Evolutionary conservation across 2,888 invertebrate genomes (phyloP), one percentile per base, ranked within the genome.

Genomic region (Zaprionus bogoriensis): DNA sequence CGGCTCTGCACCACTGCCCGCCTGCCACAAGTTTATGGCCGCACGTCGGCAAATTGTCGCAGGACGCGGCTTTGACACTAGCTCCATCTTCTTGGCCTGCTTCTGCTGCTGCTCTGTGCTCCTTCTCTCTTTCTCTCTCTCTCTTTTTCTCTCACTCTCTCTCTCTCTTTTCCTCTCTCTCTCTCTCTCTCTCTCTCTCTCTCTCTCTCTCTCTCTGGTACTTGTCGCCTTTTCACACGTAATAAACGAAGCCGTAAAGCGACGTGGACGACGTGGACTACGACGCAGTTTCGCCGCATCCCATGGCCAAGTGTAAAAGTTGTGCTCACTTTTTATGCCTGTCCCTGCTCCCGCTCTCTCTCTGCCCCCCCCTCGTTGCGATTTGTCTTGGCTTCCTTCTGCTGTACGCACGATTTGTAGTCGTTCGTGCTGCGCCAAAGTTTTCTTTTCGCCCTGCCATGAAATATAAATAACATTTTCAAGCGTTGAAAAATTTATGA

Each of bases 381-480:
- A 71, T 71, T 71, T 71, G 71, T 71, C 71, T 71, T 64, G 48
- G 61, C 78, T 47, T 57, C 66, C 55, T 62, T 44, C 47, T 61
- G 77, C 60, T 52, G 76, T 81, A 80, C 80, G 80, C 80, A 80
- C 83, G 84, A 83, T 80, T 82, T 82, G 83, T 83, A 80, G 83
- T 71, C 79, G 82, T 83, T 79, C 83, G 80, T 82, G 82, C 77
- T 83, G 80, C 76, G 86, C 83, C 80, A 85, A 79, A 82, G 74
- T 85, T 85, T 82, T 76, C 63, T 66, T 66, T 77, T 70, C 68
- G 52, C 73, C 62, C 59, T 63, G 60, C 84, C 83, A 83, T 85
- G 84, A 87, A 87, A 87, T 81, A 85, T 87, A 85, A 85, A 85
- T 85, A 87, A 79, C 87, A 80, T 83, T 86, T 87, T 77, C 72